Conservation (phyloP, 1,140 invertebrate genomes). For the Latrodectus geometricus region DNA sequence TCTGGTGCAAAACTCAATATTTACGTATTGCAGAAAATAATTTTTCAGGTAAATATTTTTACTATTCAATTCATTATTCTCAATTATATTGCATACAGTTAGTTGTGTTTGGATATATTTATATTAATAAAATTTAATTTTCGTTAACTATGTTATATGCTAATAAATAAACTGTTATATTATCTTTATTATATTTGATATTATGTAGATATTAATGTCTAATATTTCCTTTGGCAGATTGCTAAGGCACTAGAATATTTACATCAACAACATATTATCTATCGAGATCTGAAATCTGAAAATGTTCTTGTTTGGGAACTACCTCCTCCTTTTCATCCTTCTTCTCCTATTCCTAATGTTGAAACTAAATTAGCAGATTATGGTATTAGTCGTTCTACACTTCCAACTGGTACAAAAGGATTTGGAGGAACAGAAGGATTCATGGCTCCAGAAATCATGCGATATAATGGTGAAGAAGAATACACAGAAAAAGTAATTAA, state of each 20-base stretch:
- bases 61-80: too few species aligned
- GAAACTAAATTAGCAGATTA: constrained; percentile 96
- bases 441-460: constrained; percentile 98
- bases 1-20: constrained; percentile 84
- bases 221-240: constrained; percentile 72
- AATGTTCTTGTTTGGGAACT: constrained; percentile 98
- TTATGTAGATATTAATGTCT: not conserved
- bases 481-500: constrained; percentile 91
- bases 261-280: constrained; percentile 94
- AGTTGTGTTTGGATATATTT: too few species aligned
- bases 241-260: constrained; percentile 96
- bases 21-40: constrained; percentile 84
- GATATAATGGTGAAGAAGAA: constrained; percentile 97
- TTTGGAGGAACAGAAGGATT: constrained; percentile 98
- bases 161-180: too few species aligned
- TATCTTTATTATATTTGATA: too few species aligned
- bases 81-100: too few species aligned
- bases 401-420: constrained; percentile 93
- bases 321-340: constrained; percentile 77
- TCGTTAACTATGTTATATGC: too few species aligned
- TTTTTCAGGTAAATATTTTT: constrained; percentile 77
- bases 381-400: constrained; percentile 89
- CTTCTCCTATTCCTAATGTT: constrained; percentile 70
- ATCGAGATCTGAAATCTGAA: constrained; percentile 96
- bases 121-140: too few species aligned